These are phyloP conservation scores for Xanthorhoe spadicearia DNA, from an alignment of 2,888 invertebrate species.

Conservation along the genomic window DNA sequence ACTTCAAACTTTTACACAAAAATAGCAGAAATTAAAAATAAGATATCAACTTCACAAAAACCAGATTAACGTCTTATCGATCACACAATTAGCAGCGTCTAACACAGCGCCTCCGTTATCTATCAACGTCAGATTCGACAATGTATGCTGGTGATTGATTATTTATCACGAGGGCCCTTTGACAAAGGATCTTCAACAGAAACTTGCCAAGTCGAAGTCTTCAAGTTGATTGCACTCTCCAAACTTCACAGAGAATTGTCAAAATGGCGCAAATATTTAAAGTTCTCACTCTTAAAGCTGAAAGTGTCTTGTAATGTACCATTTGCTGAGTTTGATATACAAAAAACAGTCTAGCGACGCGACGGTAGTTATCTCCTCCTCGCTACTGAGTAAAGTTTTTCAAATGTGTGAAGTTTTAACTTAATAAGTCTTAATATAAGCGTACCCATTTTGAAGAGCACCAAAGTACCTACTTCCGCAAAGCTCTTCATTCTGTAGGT, in stretches of 20 bases:
- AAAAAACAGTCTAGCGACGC: constrained; percentile 3
- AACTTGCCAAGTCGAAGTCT: constrained; percentile 20
- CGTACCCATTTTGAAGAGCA: too few relatives aligned
- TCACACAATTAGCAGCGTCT: constrained; percentile 53
- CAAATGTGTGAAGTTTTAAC: too few relatives aligned
- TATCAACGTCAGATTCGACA: constrained; percentile 55
- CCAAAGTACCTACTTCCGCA: too few relatives aligned
- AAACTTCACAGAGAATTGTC: constrained; percentile 20
- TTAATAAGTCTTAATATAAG: too few relatives aligned
- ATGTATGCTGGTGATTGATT: constrained; percentile 55
- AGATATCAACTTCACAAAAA: constrained; percentile 26
- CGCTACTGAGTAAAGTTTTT: too few relatives aligned
- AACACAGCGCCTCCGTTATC: constrained; percentile 50
- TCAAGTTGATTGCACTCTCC: constrained; percentile 26
- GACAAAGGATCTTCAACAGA: constrained; percentile 29
- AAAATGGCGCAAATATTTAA: constrained; percentile 9
- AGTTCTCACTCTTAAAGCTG: constrained; percentile 11
- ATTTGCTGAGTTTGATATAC: not conserved
- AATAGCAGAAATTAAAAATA: constrained; percentile 2
- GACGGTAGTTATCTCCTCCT: too few relatives aligned
- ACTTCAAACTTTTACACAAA: not conserved
- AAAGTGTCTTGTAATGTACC: constrained; percentile 2
- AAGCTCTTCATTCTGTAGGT: too few relatives aligned
- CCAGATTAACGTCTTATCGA: constrained; percentile 46
- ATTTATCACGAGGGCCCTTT: constrained; percentile 48